Conservation (phyloP, 2,888 invertebrate genomes). For the Lycocerus yunnanus region DNA sequence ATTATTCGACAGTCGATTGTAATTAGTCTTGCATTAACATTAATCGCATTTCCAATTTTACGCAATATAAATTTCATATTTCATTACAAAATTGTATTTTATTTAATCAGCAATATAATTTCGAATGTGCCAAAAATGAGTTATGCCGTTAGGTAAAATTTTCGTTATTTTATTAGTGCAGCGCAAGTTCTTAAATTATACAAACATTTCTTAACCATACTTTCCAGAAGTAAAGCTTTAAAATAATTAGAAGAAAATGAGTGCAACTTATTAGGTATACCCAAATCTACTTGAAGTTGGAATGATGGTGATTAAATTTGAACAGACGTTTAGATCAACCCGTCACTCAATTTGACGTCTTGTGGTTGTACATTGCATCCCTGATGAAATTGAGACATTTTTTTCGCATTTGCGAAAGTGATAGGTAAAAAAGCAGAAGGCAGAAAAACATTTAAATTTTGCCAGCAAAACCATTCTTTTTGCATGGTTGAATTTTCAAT, state of each 20-base stretch:
- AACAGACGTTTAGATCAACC: neutral
- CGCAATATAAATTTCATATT: constrained; percentile 8
- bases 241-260: neutral
- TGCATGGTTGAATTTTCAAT: neutral
- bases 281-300: neutral
- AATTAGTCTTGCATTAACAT: constrained; percentile 8
- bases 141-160: neutral
- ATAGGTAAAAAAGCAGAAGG: constrained; percentile 2
- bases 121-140: neutral
- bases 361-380: neutral
- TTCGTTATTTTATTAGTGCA: neutral
- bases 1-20: constrained; percentile 16
- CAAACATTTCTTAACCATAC: neutral
- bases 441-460: neutral
- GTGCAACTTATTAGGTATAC: neutral
- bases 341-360: constrained; percentile 1
- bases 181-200: neutral
- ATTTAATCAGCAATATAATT: neutral
- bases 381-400: constrained; percentile 4
- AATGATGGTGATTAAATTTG: neutral
- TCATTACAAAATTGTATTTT: neutral
- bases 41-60: constrained; percentile 3
- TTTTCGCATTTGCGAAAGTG: neutral
- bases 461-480: neutral
- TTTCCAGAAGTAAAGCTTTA: neutral